Conservation (phyloP, 92 coral and sea anemone species). For the Palythoa grandiflora region DNA sequence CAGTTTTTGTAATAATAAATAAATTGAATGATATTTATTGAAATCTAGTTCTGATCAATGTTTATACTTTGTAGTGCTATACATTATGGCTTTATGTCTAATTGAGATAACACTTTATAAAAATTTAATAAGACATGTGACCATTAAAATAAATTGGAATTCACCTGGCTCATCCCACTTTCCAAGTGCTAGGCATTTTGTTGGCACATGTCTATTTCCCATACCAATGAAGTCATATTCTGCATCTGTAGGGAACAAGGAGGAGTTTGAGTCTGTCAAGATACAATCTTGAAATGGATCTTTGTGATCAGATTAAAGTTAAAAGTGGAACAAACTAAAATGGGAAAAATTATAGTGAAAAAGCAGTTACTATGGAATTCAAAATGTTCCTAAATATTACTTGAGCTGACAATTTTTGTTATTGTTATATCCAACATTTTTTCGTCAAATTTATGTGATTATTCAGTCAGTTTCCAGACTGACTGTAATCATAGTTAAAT, state of each 20-base stretch:
- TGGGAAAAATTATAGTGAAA: neutral
- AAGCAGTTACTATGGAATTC: neutral
- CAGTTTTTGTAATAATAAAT: neutral
- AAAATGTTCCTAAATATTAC: neutral
- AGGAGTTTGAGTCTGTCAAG: neutral
- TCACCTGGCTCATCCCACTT: slow-evolving; percentile 58
- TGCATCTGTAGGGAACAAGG: slow-evolving; percentile 33
- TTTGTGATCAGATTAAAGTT: neutral
- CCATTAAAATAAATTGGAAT: neutral
- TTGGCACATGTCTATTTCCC: slow-evolving; percentile 54
- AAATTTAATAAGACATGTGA: neutral
- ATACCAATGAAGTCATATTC: slow-evolving; percentile 57
- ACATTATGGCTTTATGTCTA: neutral
- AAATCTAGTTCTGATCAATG: too few relatives aligned
- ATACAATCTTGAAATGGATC: neutral
- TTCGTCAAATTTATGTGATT: neutral
- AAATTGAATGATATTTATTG: neutral
- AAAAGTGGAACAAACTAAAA: neutral
- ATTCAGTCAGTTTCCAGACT: neutral
- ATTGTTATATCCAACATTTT: neutral
- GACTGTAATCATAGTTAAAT: neutral
- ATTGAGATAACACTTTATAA: neutral
- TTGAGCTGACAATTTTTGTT: neutral
- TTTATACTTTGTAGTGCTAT: neutral
- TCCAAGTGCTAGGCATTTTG: slow-evolving; percentile 45